Base-by-base conservation (phyloP, 1,140 invertebrate species). In the Drosophila kanapiae region DNA sequence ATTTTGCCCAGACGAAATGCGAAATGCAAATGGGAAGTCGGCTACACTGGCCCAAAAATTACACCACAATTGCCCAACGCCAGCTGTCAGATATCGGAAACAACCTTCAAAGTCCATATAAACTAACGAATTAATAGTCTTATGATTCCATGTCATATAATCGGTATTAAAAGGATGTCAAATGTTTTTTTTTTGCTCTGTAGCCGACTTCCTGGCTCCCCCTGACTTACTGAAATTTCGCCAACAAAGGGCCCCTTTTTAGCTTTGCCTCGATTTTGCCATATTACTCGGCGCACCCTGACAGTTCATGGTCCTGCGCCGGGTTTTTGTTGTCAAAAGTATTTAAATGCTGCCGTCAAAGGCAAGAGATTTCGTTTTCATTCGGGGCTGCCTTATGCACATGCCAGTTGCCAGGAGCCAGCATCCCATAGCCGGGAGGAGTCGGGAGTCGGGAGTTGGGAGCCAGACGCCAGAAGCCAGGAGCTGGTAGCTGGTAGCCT, bases 311-410 rank as follows among this genome's bases (percentile, higher is more conserved):
- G 64, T 40, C 33, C 31, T 57, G 42, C 29, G 48, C 42, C 31
- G 71, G 72, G 54, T 61, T 71, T 79, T 71, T 80, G 84, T 80
- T 88, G 80, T 75, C 77, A 88, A 88, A 86, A 88, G 83, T 86
- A 88, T 87, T 88, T 87, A 88, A 87, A 87, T 87, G 80, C 51
- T 78, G 77, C 80, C 77, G 60, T 80, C 76, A 83, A 80, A 80
- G 83, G 76, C 80, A 80, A 57, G 45, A 70, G 80, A 82, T 83
- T 88, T 83, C 80, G 78, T 69, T 86, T 85, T 63, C 64, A 74
- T 75, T 80, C 56, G 62, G 57, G 59, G 38, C 45, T 72, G 67
- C 53, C 62, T 56, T 61, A 82, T 88, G 71, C 83, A 82, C 59
- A 82, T 87, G 83, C 47, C 84, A 88, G 63, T 75, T 62, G 64